Evolutionary conservation across 2,797 vertebrate genomes (phyloP).

Genomic region (Cryptoprocta ferox): DNA sequence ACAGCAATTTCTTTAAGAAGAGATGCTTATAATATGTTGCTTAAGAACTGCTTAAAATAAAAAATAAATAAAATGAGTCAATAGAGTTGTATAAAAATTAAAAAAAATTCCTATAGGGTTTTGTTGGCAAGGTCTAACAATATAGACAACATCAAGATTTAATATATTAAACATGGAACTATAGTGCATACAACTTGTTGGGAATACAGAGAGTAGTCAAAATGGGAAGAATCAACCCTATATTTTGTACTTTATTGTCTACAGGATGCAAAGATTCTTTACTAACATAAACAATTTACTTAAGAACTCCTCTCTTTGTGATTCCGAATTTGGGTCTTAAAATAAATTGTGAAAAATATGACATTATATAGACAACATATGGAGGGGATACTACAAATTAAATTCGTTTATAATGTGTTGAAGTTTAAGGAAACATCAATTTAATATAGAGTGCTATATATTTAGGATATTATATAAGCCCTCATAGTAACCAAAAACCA

Average conservation of each 20-base stretch:
- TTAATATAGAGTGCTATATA: not conserved
- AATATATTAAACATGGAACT: not conserved
- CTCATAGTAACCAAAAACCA: not conserved
- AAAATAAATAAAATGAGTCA: not conserved
- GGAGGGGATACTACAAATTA: not conserved
- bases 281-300: not conserved
- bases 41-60: not conserved
- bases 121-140: not conserved
- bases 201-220: not conserved
- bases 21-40: not conserved
- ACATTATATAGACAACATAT: not conserved
- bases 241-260: not conserved
- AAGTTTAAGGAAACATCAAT: not conserved
- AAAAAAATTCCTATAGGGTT: not conserved
- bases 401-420: not conserved
- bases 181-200: not conserved
- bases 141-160: not conserved
- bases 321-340: not conserved
- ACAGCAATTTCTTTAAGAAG: not conserved
- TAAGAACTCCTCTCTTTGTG: not conserved
- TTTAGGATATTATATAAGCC: not conserved
- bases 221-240: not conserved
- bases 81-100: not conserved
- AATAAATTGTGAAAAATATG: not conserved
- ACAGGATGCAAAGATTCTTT: not conserved